phyloP scores from a whole-genome alignment of 2,113 vertebrate genomes.

The Phylloscopus whistleri region DNA sequence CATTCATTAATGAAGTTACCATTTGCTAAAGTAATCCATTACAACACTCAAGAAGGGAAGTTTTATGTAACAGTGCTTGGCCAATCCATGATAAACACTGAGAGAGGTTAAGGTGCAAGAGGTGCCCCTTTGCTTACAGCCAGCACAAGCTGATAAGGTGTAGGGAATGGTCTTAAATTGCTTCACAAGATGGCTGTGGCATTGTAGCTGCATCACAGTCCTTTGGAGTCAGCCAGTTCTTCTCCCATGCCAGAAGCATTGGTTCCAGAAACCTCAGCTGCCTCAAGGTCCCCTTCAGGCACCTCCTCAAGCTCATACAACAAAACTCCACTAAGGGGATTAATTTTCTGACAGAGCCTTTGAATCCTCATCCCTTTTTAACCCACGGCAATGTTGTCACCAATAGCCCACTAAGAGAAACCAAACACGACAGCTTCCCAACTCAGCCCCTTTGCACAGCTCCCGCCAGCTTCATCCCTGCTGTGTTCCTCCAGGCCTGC shows the following conservation, averaged over 20 bases:
- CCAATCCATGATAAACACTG: neutral
- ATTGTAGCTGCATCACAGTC: neutral
- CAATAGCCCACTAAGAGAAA: neutral
- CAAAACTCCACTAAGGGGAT: neutral
- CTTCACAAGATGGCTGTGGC: neutral
- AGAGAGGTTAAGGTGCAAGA: constrained; percentile 21
- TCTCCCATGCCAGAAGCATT: fast-evolving
- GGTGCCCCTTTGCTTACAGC: neutral
- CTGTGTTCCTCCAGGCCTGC: neutral
- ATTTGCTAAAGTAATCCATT: constrained; percentile 15
- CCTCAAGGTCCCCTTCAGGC: fast-evolving
- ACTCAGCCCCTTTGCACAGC: neutral
- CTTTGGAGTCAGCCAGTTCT: neutral
- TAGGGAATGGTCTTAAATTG: neutral
- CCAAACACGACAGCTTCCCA: neutral
- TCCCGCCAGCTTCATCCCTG: neutral
- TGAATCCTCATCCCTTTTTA: neutral
- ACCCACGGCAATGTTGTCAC: neutral
- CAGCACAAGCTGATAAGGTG: neutral
- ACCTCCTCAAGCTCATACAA: neutral
- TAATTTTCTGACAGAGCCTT: neutral
- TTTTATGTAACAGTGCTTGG: neutral
- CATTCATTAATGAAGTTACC: neutral
- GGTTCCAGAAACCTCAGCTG: neutral
- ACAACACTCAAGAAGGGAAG: constrained; percentile 4